Evolutionary conservation across 92 coral and sea anemone species (phyloP).

Genomic region (Paragorgia papillata): DNA sequence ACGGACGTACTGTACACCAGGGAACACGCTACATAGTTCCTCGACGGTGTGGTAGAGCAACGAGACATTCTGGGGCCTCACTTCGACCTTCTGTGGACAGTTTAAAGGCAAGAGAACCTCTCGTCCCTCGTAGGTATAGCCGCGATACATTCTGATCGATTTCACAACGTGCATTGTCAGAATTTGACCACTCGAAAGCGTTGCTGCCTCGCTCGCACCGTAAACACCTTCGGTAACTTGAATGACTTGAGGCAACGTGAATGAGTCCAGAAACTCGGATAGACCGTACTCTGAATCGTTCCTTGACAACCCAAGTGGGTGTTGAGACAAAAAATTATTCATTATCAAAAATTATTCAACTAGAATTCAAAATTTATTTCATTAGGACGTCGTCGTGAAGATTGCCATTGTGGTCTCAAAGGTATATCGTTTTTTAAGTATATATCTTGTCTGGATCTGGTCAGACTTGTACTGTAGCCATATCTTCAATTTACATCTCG

Average conservation of each 20-base stretch:
- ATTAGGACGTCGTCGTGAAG: too few relatives aligned
- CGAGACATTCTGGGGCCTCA: slow-evolving; percentile 69
- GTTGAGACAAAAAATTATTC: too few relatives aligned
- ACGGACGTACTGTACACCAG: slow-evolving; percentile 64
- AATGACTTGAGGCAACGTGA: slow-evolving; percentile 33
- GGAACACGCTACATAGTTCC: slow-evolving; percentile 61
- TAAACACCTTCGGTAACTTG: slow-evolving; percentile 74
- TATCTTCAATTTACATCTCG: too few relatives aligned
- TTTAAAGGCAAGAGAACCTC: slow-evolving; percentile 85
- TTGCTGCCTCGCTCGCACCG: slow-evolving; percentile 87
- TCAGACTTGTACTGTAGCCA: too few relatives aligned
- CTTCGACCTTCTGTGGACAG: slow-evolving; percentile 84
- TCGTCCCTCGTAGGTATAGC: slow-evolving; percentile 39
- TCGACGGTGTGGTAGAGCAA: slow-evolving; percentile 66
- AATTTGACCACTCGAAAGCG: slow-evolving; percentile 88
- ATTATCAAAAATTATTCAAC: too few relatives aligned
- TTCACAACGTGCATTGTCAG: slow-evolving; percentile 75
- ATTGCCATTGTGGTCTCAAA: too few relatives aligned
- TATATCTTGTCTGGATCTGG: too few relatives aligned
- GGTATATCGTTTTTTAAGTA: too few relatives aligned
- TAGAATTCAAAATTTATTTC: too few relatives aligned
- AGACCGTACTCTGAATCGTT: slow-evolving; percentile 1
- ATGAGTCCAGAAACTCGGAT: slow-evolving; percentile 13
- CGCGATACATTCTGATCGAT: slow-evolving; percentile 42
- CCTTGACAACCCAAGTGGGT: slow-evolving; percentile 21